Percentiles rank a stretch among this genome's conserved stretches.
Evolutionary conservation across 2,113 vertebrate genomes (phyloP).

Genomic region (Gymnarchus niloticus): DNA sequence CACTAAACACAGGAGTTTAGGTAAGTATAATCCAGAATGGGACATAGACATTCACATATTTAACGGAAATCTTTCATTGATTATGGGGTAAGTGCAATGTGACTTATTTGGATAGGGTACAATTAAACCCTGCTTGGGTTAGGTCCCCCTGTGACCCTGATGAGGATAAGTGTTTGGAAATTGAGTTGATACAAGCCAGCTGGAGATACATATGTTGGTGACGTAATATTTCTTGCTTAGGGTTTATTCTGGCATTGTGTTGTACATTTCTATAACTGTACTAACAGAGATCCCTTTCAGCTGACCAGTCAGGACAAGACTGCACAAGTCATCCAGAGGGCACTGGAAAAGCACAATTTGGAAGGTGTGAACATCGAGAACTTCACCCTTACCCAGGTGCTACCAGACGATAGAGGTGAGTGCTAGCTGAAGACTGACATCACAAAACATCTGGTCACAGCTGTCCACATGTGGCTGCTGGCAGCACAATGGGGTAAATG

Average conservation of each 20-base stretch:
- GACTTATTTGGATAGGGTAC: neutral
- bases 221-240: neutral
- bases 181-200: neutral
- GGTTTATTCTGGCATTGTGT: neutral
- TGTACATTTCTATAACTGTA: too few species aligned
- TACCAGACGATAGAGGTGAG: constrained; percentile 69
- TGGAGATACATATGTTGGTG: neutral
- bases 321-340: constrained; percentile 65
- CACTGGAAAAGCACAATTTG: constrained; percentile 71
- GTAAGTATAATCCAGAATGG: neutral
- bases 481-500: neutral
- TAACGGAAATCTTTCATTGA: neutral
- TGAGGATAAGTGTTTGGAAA: neutral
- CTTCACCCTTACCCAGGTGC: constrained; percentile 72
- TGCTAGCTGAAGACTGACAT: neutral
- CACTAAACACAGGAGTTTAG: neutral
- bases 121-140: neutral
- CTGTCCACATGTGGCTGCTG: neutral
- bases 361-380: constrained; percentile 52
- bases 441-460: neutral
- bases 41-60: too few species aligned
- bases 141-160: neutral
- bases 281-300: constrained; percentile 54
- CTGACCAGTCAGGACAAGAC: constrained; percentile 81
- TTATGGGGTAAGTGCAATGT: neutral